Conservation (phyloP, 1,140 invertebrate genomes). For the Aphaenogaster ashmeadi region DNA sequence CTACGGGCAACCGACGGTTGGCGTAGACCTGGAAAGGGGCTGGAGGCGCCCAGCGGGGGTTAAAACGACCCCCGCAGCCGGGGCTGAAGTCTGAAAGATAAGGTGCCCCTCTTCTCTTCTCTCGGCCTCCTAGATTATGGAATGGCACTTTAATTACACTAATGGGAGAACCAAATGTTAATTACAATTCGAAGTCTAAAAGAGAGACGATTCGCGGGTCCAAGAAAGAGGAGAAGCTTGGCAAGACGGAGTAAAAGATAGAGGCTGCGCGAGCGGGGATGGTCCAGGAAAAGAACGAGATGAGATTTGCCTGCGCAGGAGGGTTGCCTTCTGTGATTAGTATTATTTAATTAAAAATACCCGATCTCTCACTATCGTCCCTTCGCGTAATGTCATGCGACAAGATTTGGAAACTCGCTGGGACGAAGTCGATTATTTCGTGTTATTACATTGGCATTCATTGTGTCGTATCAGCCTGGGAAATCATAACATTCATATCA, state of each 20-base stretch:
- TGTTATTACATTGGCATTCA: slow-evolving; percentile 5
- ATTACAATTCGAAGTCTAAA: slow-evolving; percentile 91
- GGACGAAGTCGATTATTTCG: slow-evolving; percentile 16
- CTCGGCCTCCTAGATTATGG: slow-evolving; percentile 87
- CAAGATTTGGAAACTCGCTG: slow-evolving; percentile 24
- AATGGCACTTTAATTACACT: slow-evolving; percentile 91
- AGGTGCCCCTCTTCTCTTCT: slow-evolving; percentile 82
- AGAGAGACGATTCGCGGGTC: slow-evolving; percentile 86
- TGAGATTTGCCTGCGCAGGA: slow-evolving; percentile 84
- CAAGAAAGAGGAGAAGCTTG: slow-evolving; percentile 76
- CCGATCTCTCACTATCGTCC: slow-evolving; percentile 74
- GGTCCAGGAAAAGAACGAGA: slow-evolving; percentile 78
- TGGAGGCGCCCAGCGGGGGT: slow-evolving; percentile 77
- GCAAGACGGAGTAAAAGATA: slow-evolving; percentile 63
- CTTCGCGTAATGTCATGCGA: slow-evolving; percentile 55
- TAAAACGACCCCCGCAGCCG: slow-evolving; percentile 82
- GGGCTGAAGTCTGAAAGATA: slow-evolving; percentile 87
- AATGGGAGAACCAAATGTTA: slow-evolving; percentile 92
- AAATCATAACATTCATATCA: not conserved
- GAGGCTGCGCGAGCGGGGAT: slow-evolving; percentile 56
- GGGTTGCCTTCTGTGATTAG: slow-evolving; percentile 84
- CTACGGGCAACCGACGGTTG: slow-evolving; percentile 77
- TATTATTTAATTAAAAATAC: slow-evolving; percentile 88
- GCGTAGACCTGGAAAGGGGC: slow-evolving; percentile 77
- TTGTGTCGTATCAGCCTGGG: not conserved